phyloP scores from a whole-genome alignment of 2,797 vertebrate species.

The Amphiprion clarkii region DNA sequence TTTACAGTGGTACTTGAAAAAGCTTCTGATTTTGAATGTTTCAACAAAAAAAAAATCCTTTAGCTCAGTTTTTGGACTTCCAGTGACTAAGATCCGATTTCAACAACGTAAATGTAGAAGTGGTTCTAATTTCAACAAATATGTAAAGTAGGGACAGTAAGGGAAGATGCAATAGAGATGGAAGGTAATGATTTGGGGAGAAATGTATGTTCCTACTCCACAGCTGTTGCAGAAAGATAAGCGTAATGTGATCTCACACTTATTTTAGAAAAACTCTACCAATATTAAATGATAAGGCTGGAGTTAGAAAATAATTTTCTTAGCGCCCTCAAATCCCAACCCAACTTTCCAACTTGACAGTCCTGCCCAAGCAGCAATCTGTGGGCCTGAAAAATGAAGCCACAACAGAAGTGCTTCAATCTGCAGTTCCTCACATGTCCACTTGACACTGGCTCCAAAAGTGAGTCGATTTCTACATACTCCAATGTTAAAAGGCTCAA shows the following conservation, averaged over 20 bases:
- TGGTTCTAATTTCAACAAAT: background rate
- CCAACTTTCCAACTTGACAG: no score
- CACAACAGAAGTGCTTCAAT: no score
- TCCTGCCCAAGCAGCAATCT: no score
- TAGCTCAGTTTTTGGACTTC: background rate
- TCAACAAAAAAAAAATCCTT: background rate
- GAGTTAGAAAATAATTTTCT: background rate
- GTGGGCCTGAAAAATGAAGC: no score
- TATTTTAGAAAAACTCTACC: background rate
- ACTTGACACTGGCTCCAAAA: no score
- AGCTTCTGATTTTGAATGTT: background rate
- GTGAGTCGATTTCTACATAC: no score
- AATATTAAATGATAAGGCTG: background rate
- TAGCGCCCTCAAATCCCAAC: no score
- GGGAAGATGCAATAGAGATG: background rate
- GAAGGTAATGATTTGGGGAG: background rate
- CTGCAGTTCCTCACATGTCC: no score
- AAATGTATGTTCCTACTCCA: background rate
- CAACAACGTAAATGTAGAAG: background rate
- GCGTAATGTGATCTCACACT: background rate
- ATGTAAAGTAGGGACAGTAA: background rate
- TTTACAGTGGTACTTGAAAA: slow-evolving; percentile 4
- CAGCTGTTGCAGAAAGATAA: background rate
- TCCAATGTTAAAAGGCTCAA: no score
- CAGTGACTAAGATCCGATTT: background rate